Evolutionary conservation across 2,888 invertebrate genomes (phyloP).

Genomic region (Noctua comes): DNA sequence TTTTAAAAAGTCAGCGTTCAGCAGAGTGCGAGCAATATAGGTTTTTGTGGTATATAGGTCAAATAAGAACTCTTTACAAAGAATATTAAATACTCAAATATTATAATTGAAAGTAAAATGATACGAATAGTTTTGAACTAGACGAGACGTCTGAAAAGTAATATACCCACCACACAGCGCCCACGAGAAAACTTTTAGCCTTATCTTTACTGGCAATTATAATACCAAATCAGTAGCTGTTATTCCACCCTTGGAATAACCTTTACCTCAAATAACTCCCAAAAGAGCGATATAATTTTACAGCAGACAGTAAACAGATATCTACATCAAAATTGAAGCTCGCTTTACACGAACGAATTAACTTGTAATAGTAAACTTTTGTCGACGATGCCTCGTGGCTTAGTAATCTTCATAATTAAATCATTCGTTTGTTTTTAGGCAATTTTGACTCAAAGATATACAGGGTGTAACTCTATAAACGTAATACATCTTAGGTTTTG

Average conservation of each 20-base stretch:
- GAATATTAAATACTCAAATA: too few species aligned
- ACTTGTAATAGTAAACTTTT: slow-evolving; percentile 11
- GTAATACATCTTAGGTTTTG: too few species aligned
- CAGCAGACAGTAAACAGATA: slow-evolving; percentile 43
- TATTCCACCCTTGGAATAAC: slow-evolving; percentile 36
- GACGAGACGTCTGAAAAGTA: background rate
- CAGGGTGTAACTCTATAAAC: too few species aligned
- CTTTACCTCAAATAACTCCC: slow-evolving; percentile 39
- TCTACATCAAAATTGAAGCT: slow-evolving; percentile 38
- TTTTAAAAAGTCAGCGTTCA: too few species aligned
- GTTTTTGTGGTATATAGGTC: too few species aligned
- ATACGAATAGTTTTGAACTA: background rate
- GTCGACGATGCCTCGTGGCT: background rate
- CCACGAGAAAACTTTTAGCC: slow-evolving; percentile 5
- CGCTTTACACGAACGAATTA: slow-evolving; percentile 29
- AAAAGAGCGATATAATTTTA: slow-evolving; percentile 46
- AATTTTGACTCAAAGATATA: background rate
- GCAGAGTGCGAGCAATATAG: too few species aligned
- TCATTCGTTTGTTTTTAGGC: background rate
- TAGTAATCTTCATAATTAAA: background rate
- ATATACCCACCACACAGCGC: background rate
- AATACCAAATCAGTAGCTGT: slow-evolving; percentile 39
- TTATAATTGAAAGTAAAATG: background rate
- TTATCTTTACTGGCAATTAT: slow-evolving; percentile 31
- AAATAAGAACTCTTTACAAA: too few species aligned